These are phyloP conservation scores for Epicauta chinensis DNA, from an alignment of 1,140 invertebrate species.

Conservation along the genomic window DNA sequence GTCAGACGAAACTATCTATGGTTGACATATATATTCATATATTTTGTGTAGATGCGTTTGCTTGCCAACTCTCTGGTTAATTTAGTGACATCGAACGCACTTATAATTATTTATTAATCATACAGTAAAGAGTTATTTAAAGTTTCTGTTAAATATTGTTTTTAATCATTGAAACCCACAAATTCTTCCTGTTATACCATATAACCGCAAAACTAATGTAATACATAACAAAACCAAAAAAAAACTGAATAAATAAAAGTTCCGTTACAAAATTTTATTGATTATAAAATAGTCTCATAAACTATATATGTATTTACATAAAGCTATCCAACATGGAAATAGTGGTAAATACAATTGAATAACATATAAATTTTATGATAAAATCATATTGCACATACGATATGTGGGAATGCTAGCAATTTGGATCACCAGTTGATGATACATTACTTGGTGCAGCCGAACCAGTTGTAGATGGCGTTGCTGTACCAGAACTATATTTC, in stretches of 20 bases:
- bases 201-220: too few relatives aligned
- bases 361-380: constrained; percentile 21
- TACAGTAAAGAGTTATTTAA: constrained; percentile 35
- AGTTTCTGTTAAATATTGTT: constrained; percentile 29
- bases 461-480: constrained; percentile 28
- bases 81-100: constrained; percentile 43
- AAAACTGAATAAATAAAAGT: too few relatives aligned
- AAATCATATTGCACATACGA: constrained; percentile 25
- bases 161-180: constrained; percentile 9
- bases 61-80: constrained; percentile 37
- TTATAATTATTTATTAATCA: constrained; percentile 31
- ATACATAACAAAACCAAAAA: too few relatives aligned
- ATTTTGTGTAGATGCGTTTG: constrained; percentile 42
- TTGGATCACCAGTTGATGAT: constrained; percentile 29
- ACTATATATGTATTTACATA: constrained; percentile 35
- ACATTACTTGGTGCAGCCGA: constrained; percentile 25
- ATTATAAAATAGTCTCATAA: constrained; percentile 40
- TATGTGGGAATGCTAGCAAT: constrained; percentile 39
- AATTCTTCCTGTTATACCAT: background rate
- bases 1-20: constrained; percentile 29
- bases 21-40: constrained; percentile 36
- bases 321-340: constrained; percentile 33
- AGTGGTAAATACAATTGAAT: constrained; percentile 33
- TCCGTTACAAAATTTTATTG: constrained; percentile 26
- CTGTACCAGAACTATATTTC: constrained; percentile 42